Evolutionary conservation across 2,113 vertebrate species (phyloP).

Genomic region (Aptenodytes patagonicus): DNA sequence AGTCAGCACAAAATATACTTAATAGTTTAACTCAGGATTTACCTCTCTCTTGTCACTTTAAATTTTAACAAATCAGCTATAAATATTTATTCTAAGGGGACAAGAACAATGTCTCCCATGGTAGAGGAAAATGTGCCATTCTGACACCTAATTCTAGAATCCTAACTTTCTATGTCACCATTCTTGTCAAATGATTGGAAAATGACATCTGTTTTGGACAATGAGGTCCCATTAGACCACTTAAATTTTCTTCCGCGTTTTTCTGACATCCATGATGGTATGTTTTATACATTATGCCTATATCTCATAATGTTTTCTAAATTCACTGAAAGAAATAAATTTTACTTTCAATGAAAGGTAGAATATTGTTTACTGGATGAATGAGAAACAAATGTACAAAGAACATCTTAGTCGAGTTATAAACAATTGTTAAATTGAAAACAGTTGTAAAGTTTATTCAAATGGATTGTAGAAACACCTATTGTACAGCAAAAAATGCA

Average conservation of each 20-base stretch:
- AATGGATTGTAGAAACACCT: background rate
- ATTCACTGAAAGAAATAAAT: background rate
- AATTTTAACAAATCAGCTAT: background rate
- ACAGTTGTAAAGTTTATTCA: background rate
- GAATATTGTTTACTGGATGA: background rate
- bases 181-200: background rate
- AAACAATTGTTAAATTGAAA: background rate
- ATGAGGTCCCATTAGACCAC: background rate
- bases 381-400: background rate
- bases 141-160: background rate
- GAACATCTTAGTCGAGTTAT: background rate
- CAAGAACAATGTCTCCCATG: background rate
- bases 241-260: background rate
- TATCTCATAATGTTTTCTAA: background rate
- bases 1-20: constrained; percentile 37
- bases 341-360: background rate
- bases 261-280: background rate
- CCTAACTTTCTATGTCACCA: background rate
- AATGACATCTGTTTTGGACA: background rate
- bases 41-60: background rate
- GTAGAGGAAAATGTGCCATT: background rate
- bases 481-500: background rate
- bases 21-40: background rate
- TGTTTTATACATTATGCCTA: background rate
- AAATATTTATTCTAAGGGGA: background rate